phyloP scores from a whole-genome alignment of 2,797 vertebrate species.

The Falco biarmicus region DNA sequence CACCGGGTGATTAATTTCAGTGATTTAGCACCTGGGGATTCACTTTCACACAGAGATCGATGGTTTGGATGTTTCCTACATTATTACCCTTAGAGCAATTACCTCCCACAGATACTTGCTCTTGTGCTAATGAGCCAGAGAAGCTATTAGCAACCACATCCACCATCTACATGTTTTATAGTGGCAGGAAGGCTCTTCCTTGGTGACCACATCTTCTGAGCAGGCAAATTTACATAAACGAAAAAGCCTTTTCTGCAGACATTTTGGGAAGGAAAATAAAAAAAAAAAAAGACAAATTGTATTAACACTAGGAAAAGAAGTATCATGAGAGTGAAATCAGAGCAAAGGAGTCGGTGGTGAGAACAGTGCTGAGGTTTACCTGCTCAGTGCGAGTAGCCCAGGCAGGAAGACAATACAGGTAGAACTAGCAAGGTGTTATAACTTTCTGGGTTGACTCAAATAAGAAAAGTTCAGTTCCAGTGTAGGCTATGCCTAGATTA shows the following conservation, averaged over 20 bases:
- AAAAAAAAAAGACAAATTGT: neutral
- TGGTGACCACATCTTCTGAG: conserved; percentile 8
- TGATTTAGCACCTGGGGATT: conserved; percentile 60
- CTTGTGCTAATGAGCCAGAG: conserved; percentile 47
- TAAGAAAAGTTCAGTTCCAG: neutral
- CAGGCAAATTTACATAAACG: neutral
- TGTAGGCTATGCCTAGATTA: neutral
- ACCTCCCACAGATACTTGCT: conserved; percentile 49
- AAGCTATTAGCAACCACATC: conserved; percentile 39
- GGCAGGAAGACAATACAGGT: neutral
- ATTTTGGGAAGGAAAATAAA: neutral
- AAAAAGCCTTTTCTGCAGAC: neutral
- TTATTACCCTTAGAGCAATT: conserved; percentile 57
- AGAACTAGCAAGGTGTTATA: neutral
- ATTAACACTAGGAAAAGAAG: neutral
- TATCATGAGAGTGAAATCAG: neutral
- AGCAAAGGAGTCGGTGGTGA: neutral
- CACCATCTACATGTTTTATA: neutral
- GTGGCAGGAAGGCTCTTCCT: neutral
- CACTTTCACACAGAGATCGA: conserved; percentile 52
- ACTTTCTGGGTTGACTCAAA: neutral
- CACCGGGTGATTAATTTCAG: conserved; percentile 54
- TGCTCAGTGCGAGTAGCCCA: neutral
- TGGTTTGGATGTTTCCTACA: conserved; percentile 57
- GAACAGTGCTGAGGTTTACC: neutral